Conservation (phyloP, 2,888 invertebrate genomes). For the Drosophila austrosaltans region DNA sequence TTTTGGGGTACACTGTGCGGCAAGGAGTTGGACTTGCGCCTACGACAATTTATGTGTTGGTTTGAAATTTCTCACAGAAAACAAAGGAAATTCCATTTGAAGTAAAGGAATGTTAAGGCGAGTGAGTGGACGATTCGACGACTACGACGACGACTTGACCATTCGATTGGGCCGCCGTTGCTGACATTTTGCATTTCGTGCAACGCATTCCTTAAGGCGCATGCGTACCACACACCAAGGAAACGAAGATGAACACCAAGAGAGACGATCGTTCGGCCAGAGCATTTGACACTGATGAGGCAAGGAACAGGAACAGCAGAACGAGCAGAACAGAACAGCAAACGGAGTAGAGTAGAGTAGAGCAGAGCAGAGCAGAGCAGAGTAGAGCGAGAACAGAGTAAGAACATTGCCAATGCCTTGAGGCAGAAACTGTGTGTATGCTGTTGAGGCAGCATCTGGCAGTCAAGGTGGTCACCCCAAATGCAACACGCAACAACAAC, state of each 20-base stretch:
- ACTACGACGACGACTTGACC: slow-evolving; percentile 17
- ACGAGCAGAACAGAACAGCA: slow-evolving; percentile 27
- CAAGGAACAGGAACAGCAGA: slow-evolving; percentile 37
- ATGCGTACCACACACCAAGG: slow-evolving; percentile 77
- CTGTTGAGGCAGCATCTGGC: slow-evolving; percentile 46
- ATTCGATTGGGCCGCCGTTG: slow-evolving; percentile 64
- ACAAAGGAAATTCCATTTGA: slow-evolving; percentile 81
- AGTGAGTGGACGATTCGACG: slow-evolving; percentile 44
- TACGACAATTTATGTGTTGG: slow-evolving; percentile 77
- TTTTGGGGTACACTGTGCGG: slow-evolving; percentile 42
- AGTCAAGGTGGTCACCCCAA: slow-evolving; percentile 76
- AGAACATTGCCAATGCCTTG: slow-evolving; percentile 17
- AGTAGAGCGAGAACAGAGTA: slow-evolving; percentile 29
- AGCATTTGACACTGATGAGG: slow-evolving; percentile 79
- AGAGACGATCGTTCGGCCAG: slow-evolving; percentile 48
- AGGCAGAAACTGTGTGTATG: slow-evolving; percentile 9
- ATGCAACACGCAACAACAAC: slow-evolving; percentile 70
- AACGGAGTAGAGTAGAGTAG: neutral
- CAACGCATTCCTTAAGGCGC: slow-evolving; percentile 81
- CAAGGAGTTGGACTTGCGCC: slow-evolving; percentile 57
- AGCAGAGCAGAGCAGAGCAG: slow-evolving; percentile 32
- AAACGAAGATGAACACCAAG: slow-evolving; percentile 42
- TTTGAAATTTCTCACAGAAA: slow-evolving; percentile 79
- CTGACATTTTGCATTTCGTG: slow-evolving; percentile 83
- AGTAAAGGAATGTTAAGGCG: slow-evolving; percentile 72